These are phyloP conservation scores for Indicator indicator DNA, from an alignment of 2,113 vertebrate genomes.

Conservation along the genomic window DNA sequence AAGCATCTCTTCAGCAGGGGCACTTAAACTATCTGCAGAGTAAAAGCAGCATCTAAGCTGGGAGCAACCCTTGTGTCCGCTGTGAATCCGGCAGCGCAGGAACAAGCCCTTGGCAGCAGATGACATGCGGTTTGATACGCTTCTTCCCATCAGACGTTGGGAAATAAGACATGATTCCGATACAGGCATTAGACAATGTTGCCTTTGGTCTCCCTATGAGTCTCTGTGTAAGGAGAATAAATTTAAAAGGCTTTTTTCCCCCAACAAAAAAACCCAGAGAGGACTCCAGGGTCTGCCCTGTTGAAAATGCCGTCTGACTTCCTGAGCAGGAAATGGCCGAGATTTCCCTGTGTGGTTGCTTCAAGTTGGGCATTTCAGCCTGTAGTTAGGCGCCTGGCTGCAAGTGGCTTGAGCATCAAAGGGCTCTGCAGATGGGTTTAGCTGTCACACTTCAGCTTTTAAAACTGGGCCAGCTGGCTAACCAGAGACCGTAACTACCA, in stretches of 20 bases:
- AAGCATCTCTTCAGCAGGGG: not conserved
- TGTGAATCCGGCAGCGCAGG: not conserved
- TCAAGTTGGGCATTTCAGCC: not conserved
- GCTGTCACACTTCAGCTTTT: not conserved
- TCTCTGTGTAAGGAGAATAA: not conserved
- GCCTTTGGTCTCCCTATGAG: not conserved
- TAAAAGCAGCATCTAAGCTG: not conserved
- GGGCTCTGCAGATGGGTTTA: not conserved
- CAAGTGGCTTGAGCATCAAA: not conserved
- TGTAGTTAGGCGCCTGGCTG: not conserved
- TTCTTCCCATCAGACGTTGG: not conserved
- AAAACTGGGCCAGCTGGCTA: not conserved
- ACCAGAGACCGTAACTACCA: accelerated
- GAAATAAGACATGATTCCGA: not conserved
- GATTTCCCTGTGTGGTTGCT: not conserved
- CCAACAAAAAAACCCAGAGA: not conserved
- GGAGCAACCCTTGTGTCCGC: accelerated
- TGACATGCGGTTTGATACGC: not conserved
- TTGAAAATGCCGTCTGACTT: not conserved
- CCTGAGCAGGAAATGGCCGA: accelerated
- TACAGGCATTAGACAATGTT: not conserved
- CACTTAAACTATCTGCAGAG: not conserved
- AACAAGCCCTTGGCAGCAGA: not conserved
- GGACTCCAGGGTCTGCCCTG: not conserved
- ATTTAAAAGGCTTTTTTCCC: not conserved